phyloP scores from a whole-genome alignment of 1,140 invertebrate genomes.

The Formica selysi region DNA sequence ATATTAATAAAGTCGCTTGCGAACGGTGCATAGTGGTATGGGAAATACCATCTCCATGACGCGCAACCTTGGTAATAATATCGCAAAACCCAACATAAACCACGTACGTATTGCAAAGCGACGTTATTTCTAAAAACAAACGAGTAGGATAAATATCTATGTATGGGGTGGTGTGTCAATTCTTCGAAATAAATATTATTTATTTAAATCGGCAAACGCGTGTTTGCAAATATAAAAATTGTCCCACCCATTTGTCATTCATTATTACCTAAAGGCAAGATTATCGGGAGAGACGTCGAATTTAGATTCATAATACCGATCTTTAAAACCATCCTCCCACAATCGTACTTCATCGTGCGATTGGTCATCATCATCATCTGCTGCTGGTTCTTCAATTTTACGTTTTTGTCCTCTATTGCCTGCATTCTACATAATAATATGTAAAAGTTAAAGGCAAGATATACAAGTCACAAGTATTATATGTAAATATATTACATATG shows the following conservation, averaged over 20 bases:
- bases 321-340: conserved; percentile 99
- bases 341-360: conserved; percentile 97
- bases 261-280: conserved; percentile 91
- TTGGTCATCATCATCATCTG: conserved; percentile 91
- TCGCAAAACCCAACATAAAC: conserved; percentile 98
- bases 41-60: conserved; percentile 99
- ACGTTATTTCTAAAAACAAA: conserved; percentile 91
- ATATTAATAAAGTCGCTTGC: conserved; percentile 99
- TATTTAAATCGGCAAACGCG: neutral
- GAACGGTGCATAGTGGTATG: conserved; percentile 99
- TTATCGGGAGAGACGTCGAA: conserved; percentile 95
- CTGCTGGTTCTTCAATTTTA: conserved; percentile 80
- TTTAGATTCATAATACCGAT: conserved; percentile 98
- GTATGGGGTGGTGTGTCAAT: neutral
- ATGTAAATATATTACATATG: neutral
- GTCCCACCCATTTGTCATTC: neutral
- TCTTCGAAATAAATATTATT: conserved; percentile 42
- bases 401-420: conserved; percentile 84
- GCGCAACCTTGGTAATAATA: conserved; percentile 99
- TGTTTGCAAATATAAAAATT: conserved; percentile 18
- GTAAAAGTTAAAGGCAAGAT: neutral
- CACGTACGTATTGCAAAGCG: conserved; percentile 97
- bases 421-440: conserved; percentile 66
- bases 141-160: conserved; percentile 42
- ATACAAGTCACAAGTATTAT: neutral